phyloP scores from a whole-genome alignment of 2,113 vertebrate species.

The Symphodus melops region DNA sequence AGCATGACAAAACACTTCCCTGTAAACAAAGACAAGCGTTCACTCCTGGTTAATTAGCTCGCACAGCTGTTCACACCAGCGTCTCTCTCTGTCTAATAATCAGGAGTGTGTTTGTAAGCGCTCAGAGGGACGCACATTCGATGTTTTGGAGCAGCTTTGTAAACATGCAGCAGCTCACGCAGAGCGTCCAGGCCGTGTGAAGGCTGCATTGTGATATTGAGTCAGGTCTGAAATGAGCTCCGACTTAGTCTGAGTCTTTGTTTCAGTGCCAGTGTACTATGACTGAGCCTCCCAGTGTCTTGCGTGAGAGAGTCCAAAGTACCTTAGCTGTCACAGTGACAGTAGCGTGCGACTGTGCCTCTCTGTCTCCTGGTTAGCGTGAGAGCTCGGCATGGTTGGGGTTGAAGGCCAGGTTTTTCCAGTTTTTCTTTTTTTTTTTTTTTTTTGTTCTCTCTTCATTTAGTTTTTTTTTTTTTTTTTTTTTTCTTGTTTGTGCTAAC shows the following conservation, averaged over 20 bases:
- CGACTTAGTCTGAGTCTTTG: conserved; percentile 14
- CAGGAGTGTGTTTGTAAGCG: not conserved
- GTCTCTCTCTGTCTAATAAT: not conserved
- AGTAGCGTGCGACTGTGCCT: conserved; percentile 83
- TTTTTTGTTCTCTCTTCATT: conserved; percentile 71
- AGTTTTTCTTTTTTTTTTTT: conserved; percentile 76
- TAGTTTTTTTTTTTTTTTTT: conserved; percentile 70
- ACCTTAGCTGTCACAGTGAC: conserved; percentile 74
- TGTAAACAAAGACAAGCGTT: conserved; percentile 60
- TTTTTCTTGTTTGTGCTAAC: conserved; percentile 66
- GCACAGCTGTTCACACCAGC: not conserved
- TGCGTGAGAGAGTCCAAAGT: conserved; percentile 76
- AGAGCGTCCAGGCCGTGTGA: not conserved
- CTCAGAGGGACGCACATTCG: not conserved
- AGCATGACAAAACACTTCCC: conserved; percentile 69
- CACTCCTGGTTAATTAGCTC: conserved; percentile 33
- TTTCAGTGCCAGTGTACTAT: conserved; percentile 26
- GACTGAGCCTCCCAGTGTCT: conserved; percentile 55
- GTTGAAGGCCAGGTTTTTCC: conserved; percentile 87
- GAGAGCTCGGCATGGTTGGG: conserved; percentile 77
- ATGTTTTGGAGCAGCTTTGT: not conserved
- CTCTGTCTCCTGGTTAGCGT: conserved; percentile 80
- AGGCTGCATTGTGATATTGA: conserved; percentile 3
- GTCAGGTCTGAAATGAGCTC: conserved; percentile 4
- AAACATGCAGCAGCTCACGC: not conserved